Base-by-base conservation (phyloP, 2,888 invertebrate genomes). In the Polia nebulosa region DNA sequence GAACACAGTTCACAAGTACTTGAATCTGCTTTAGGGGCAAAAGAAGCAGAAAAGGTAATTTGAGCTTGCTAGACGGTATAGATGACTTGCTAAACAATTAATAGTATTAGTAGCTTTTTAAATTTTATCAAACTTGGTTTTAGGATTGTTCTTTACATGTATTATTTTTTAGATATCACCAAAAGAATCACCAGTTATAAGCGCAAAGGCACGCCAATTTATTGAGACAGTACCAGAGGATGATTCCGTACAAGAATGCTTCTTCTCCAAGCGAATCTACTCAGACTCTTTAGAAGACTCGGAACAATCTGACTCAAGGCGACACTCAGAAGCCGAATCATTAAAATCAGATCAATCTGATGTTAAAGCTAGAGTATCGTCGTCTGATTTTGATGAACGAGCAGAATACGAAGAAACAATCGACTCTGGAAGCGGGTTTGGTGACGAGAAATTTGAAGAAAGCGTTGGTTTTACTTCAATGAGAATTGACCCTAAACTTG, bases 181-280 rank as follows among this genome's bases (percentile, higher is more conserved):
- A 25, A 96, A 95, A 86, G 96, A 95, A 76, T 95, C 95, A 2
- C 95, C 95, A 49, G 94, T 95, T 0, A 96, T 96, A 41, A 96
- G 96, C 79, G 95, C 96, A 15, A 96, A 96, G 82, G 96, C 96
- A 22, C 90, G 96, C 1, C 96, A 96, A 72, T 96, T 96, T 74
- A 96, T 96, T 74, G 96, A 96, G 84, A 96, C 96, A 9, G 96
- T 96, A n/a, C 96, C 96, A 7, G 96, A 96, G 89, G 96, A 96
- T 83, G 96, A 96, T 81, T 96, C 96, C 7, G 96, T 96, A 9
- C 96, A 96, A 85, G 96, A 96, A 88, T 96, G 96, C 66, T 96
- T 96, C 87, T 96, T 96, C 78, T 96, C 96, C 0, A 96, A 96
- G 83, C 90, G 96, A 25, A 96, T 96, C 52, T 96, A 96, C 69